Evolutionary conservation across 2,888 invertebrate genomes (phyloP).

Genomic region (Metallyticus violacea): DNA sequence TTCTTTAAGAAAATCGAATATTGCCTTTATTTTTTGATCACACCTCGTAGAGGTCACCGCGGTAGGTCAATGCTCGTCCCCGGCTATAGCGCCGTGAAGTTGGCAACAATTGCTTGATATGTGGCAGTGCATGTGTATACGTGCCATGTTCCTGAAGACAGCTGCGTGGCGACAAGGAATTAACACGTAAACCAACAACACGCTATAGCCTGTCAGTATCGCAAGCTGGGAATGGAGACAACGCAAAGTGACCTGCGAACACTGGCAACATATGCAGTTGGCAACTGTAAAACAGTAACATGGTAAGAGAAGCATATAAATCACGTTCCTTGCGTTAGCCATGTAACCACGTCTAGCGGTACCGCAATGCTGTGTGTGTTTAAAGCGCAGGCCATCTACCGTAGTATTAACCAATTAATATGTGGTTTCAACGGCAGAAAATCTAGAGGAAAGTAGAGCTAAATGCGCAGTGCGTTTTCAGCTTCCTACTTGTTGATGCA

Average conservation of each 20-base stretch:
- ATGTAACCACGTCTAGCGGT: neutral
- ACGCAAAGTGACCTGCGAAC: neutral
- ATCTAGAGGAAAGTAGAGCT: no score
- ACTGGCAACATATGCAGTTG: neutral
- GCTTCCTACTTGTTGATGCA: no score
- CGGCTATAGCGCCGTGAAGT: no score
- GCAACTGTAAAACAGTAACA: neutral
- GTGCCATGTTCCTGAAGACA: no score
- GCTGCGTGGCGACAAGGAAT: neutral
- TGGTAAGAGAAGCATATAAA: neutral
- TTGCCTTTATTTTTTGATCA: no score
- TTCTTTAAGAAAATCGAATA: no score
- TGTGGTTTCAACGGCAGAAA: conserved; percentile 10
- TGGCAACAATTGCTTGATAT: no score
- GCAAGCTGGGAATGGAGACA: neutral
- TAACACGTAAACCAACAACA: neutral
- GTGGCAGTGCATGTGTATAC: no score
- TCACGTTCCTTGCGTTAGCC: neutral
- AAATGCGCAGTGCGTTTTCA: no score
- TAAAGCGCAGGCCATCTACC: neutral
- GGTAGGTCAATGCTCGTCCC: no score
- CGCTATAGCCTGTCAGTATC: neutral
- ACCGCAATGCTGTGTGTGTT: neutral
- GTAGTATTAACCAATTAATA: conserved; percentile 3
- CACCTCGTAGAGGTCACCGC: no score